Evolutionary conservation across 2,888 invertebrate genomes (phyloP).

Genomic region (Antheraea assamensis): DNA sequence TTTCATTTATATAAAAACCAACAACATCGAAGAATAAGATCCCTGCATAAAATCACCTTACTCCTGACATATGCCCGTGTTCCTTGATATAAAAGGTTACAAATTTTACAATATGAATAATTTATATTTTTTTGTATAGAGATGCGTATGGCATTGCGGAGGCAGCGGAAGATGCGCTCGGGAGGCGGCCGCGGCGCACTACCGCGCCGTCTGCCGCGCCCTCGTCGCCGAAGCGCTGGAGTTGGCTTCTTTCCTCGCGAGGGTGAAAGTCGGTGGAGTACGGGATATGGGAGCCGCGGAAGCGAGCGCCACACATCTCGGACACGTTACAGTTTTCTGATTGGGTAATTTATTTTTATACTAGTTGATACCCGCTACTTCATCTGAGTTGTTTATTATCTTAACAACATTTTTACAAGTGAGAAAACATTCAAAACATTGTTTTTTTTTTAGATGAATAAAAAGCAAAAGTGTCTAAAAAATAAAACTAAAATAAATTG

Average conservation of each 20-base stretch:
- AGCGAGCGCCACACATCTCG: conserved; percentile 86
- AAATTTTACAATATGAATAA: background rate
- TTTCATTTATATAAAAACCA: conserved; percentile 1
- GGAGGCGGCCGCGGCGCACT: conserved; percentile 88
- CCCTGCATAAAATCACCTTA: background rate
- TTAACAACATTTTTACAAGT: background rate
- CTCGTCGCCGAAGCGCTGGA: conserved; percentile 95
- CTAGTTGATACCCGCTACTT: background rate
- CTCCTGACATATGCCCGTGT: background rate
- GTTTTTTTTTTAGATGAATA: no score
- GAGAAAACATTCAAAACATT: no score
- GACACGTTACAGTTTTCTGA: conserved; percentile 93
- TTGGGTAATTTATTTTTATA: conserved; percentile 86
- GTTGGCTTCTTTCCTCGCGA: conserved; percentile 93
- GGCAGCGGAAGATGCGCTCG: conserved; percentile 70
- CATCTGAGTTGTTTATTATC: background rate
- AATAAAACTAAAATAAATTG: no score
- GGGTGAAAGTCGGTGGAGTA: conserved; percentile 87
- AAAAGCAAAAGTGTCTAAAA: no score
- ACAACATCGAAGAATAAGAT: background rate
- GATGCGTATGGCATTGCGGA: conserved; percentile 76
- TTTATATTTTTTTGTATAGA: conserved; percentile 42
- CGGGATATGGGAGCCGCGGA: conserved; percentile 84
- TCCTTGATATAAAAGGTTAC: background rate
- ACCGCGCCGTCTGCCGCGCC: conserved; percentile 95